A percentile compares a stretch with the other conserved stretches of the same genome.
Evolutionary conservation across 2,888 invertebrate species (phyloP).

Genomic region (Ceriagrion tenellum): DNA sequence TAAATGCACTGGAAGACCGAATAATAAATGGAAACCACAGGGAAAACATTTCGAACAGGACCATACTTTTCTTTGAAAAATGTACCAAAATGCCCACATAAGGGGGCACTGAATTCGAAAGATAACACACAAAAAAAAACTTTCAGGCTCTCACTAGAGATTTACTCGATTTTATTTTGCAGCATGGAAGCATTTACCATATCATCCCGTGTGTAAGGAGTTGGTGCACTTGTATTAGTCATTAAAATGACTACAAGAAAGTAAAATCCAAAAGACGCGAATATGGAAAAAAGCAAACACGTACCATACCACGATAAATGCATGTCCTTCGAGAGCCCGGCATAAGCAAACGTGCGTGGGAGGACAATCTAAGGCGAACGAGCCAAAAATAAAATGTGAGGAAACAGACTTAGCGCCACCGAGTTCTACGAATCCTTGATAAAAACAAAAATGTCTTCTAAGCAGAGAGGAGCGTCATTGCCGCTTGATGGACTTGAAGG

Average conservation of each 20-base stretch:
- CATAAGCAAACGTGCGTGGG: not conserved
- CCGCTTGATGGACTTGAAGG: not conserved
- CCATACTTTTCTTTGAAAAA: too few relatives aligned
- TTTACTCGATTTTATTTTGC: too few relatives aligned
- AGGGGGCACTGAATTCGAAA: too few relatives aligned
- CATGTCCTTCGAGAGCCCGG: not conserved
- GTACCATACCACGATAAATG: not conserved
- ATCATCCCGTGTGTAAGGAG: too few relatives aligned
- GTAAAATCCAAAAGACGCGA: not conserved
- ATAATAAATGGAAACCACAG: too few relatives aligned
- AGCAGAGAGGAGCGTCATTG: not conserved
- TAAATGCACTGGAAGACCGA: too few relatives aligned
- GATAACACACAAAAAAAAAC: too few relatives aligned
- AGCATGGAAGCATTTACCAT: too few relatives aligned
- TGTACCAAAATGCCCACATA: too few relatives aligned
- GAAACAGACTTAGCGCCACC: slow-evolving; percentile 37
- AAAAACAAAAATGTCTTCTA: not conserved
- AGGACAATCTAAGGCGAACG: slow-evolving; percentile 13
- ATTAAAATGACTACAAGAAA: not conserved
- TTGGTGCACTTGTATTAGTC: too few relatives aligned
- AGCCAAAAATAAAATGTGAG: slow-evolving; percentile 49
- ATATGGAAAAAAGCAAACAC: not conserved
- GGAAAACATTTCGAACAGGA: too few relatives aligned
- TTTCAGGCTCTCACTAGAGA: too few relatives aligned
- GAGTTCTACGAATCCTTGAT: slow-evolving; percentile 58